These are phyloP conservation scores for Geotrypetes seraphini DNA, from an alignment of 2,797 vertebrate species.

Conservation along the genomic window DNA sequence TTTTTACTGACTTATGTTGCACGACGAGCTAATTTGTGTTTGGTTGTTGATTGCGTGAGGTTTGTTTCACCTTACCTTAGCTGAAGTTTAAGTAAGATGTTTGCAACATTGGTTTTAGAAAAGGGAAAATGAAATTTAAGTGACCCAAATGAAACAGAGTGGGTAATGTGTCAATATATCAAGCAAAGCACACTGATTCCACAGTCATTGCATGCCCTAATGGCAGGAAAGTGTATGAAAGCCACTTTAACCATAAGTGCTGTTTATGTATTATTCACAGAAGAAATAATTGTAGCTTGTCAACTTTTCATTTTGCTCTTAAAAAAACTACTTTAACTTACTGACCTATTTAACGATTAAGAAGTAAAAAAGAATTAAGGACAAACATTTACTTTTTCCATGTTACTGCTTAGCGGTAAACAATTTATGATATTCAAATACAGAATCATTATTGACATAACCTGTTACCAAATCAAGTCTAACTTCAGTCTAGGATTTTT, in stretches of 20 bases:
- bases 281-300: conserved; percentile 69
- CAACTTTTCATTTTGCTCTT: conserved; percentile 56
- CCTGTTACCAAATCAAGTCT: too few species aligned
- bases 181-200: conserved; percentile 23
- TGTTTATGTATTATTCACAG: conserved; percentile 81
- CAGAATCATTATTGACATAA: conserved; percentile 17
- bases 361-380: conserved; percentile 19
- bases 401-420: too few species aligned
- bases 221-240: conserved; percentile 63
- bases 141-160: conserved; percentile 30
- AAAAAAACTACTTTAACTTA: conserved; percentile 54
- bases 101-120: too few species aligned
- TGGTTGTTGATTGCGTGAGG: too few species aligned
- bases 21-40: too few species aligned
- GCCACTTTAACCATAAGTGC: conserved; percentile 54
- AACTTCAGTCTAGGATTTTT: too few species aligned
- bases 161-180: conserved; percentile 21
- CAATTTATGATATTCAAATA: conserved; percentile 45
- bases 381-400: too few species aligned
- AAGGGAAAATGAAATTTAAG: conserved; percentile 33
- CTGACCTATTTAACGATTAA: conserved; percentile 61
- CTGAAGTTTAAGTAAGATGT: too few species aligned
- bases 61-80: too few species aligned
- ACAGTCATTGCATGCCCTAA: conserved; percentile 39
- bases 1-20: too few species aligned